These are phyloP conservation scores for Phrixothrix hirtus DNA, from an alignment of 2,888 invertebrate species.

Conservation along the genomic window DNA sequence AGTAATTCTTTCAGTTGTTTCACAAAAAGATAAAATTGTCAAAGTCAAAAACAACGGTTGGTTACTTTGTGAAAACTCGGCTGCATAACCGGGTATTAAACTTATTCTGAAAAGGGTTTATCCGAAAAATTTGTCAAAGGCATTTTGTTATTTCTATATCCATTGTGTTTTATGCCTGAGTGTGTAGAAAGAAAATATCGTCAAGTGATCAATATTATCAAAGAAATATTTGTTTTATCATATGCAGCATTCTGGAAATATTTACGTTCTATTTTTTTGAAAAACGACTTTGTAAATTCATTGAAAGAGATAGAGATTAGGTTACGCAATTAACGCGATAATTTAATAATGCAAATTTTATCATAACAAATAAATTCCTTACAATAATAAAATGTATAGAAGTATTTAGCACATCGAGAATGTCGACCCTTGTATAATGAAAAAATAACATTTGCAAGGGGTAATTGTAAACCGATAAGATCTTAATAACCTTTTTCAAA, in stretches of 20 bases:
- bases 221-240: not conserved
- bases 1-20: too few species aligned
- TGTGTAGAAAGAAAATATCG: not conserved
- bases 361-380: not conserved
- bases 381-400: slow-evolving; percentile 1
- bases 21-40: not conserved
- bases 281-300: too few species aligned
- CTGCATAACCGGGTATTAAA: slow-evolving; percentile 2
- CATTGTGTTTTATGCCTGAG: not conserved
- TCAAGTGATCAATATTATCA: not conserved
- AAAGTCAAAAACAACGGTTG: slow-evolving; percentile 3
- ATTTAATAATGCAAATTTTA: too few species aligned
- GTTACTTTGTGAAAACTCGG: slow-evolving; percentile 9
- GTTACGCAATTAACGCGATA: too few species aligned
- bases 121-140: slow-evolving; percentile 10
- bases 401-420: slow-evolving; percentile 9
- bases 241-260: not conserved
- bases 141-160: not conserved
- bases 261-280: too few species aligned
- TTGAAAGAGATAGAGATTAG: too few species aligned
- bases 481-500: slow-evolving; percentile 18
- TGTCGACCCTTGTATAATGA: slow-evolving; percentile 14
- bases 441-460: slow-evolving; percentile 15
- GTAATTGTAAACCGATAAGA: slow-evolving; percentile 7
- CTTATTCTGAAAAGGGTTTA: slow-evolving; percentile 1